Evolutionary conservation across 2,888 invertebrate species (phyloP), one percentile per base, ranked within the genome.

Genomic region (Matsumyia berberina): DNA sequence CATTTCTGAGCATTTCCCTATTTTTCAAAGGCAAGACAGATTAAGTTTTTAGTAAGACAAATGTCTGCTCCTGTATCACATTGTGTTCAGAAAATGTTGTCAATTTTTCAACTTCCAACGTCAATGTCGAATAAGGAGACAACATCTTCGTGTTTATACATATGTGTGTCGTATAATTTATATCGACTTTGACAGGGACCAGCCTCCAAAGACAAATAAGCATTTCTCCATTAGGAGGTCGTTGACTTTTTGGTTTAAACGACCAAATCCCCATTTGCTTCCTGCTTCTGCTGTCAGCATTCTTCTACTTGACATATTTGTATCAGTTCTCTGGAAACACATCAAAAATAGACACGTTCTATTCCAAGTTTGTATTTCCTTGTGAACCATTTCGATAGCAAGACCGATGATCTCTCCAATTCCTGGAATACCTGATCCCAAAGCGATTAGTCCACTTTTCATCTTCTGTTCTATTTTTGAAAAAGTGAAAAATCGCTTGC

Each of bases 301-400:
- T 24, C 24, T 24, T 24, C 29, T 60, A 24, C 1, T 35, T 11
- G 17, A 46, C 19, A 51, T 12, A 8, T 33, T 42, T 33, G 15
- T 9, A 51, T 12, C 17, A 42, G 31, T 62, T 73, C 51, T n/a
- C 51, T 62, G 53, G 53, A 62, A n/a, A n/a, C n/a, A 53, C 24
- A 33, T 62, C 35, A 12, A 44, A 73, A 73, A 62, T 62, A 73
- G 51, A 42, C 62, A 51, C 33, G 17, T n/a, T 31, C 49, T 35
- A 11, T 24, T 42, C 3, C 12, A 29, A 42, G 15, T 24, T 42
- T 0, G 17, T 24, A 24, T 49, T 51, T 7, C 6, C 15, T 53
- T 24, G 5, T 49, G n/a, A 24, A 6, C 29, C n/a, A 49, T n/a
- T 24, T 39, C 37, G 37, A 19, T 37, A 37, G 37, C 37, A 37